phyloP scores from a whole-genome alignment of 2,113 vertebrate genomes.

The Noctilio leporinus region DNA sequence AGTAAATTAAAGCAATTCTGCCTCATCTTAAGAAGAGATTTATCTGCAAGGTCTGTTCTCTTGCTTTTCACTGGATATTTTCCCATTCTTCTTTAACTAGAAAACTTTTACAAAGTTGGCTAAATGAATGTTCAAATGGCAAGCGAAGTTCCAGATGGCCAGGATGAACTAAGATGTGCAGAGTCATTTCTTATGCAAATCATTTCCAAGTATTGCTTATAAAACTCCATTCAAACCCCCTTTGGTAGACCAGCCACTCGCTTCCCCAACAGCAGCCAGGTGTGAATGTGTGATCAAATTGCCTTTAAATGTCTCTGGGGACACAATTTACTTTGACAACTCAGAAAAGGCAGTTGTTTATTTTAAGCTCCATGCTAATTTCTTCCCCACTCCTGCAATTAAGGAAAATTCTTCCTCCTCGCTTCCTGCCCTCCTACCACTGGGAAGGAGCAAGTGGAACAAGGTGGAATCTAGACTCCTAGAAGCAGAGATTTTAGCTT shows the following conservation, averaged over 20 bases:
- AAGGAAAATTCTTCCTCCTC: conserved; percentile 32
- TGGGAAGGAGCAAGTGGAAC: background rate
- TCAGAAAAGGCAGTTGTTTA: conserved; percentile 41
- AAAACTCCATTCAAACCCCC: conserved; percentile 10
- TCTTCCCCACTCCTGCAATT: background rate
- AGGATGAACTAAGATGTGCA: conserved; percentile 34
- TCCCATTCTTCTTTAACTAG: background rate
- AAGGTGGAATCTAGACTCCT: background rate
- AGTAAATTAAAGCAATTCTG: background rate
- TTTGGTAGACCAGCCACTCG: conserved; percentile 10
- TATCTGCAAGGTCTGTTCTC: background rate
- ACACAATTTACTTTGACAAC: conserved; percentile 65
- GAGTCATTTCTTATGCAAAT: conserved; percentile 44
- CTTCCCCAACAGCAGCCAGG: background rate
- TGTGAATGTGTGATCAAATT: conserved; percentile 43
- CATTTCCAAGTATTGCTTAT: conserved; percentile 37
- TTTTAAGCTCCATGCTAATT: conserved; percentile 52
- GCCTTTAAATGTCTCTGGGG: conserved; percentile 56
- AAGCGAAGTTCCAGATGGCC: conserved; percentile 14
- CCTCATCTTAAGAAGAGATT: background rate
- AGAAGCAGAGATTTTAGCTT: background rate
- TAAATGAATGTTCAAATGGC: conserved; percentile 43
- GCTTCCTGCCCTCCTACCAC: background rate
- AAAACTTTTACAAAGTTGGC: conserved; percentile 2
- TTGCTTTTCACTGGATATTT: background rate